phyloP scores from a whole-genome alignment of 2,888 invertebrate genomes.

The Timema cristinae region DNA sequence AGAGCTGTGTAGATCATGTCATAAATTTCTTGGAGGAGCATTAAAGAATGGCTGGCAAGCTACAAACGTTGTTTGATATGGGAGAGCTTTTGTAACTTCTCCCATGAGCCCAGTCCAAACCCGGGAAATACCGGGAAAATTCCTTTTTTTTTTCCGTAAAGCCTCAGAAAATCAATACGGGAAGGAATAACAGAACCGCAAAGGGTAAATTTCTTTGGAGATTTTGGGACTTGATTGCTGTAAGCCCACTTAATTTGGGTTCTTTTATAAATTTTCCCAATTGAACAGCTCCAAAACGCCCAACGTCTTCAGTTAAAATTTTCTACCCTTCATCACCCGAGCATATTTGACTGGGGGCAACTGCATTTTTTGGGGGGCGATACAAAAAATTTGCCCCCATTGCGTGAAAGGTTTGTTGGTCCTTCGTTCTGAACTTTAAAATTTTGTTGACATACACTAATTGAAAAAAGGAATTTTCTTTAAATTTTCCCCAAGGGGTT shows the following conservation, averaged over 20 bases:
- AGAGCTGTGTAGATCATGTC: not conserved
- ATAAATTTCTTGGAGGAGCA: not conserved
- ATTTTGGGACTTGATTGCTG: not conserved
- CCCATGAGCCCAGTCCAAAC: not conserved
- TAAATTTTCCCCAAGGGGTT: not conserved
- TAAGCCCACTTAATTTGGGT: not conserved
- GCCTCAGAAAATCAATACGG: not conserved
- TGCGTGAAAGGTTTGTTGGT: not conserved
- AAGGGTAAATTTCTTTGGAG: not conserved
- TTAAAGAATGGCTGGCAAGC: not conserved
- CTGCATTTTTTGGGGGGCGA: not conserved
- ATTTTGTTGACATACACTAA: not conserved
- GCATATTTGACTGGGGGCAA: not conserved
- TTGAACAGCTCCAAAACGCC: not conserved
- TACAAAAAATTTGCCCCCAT: not conserved
- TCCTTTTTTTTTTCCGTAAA: too few relatives aligned
- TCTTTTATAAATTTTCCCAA: not conserved
- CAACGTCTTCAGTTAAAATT: not conserved
- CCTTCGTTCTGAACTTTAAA: slow-evolving; percentile 1
- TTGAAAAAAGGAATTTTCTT: not conserved
- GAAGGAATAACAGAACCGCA: not conserved
- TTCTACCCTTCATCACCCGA: not conserved
- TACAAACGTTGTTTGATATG: not conserved
- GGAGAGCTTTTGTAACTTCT: not conserved
- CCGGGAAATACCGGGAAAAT: too few relatives aligned